These are phyloP conservation scores for Zygaena filipendulae DNA, from an alignment of 2,888 invertebrate species.

Conservation along the genomic window DNA sequence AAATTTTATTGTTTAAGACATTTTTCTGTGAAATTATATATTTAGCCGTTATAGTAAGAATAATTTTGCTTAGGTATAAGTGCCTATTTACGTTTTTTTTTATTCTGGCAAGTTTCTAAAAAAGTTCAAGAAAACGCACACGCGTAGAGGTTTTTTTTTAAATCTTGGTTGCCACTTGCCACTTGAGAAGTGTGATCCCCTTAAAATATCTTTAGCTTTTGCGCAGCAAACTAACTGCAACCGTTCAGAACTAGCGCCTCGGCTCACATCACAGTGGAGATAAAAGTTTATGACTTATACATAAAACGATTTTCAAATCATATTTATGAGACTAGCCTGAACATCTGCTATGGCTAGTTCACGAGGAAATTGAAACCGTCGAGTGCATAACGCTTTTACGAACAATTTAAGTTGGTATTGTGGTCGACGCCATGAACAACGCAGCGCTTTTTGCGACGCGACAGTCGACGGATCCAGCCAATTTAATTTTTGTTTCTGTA, in stretches of 20 bases:
- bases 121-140: too few relatives aligned
- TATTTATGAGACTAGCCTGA: constrained; percentile 59
- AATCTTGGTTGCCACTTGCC: too few relatives aligned
- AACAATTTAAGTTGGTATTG: constrained; percentile 64
- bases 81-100: too few relatives aligned
- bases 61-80: too few relatives aligned
- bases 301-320: constrained; percentile 68
- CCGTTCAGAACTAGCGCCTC: constrained; percentile 43
- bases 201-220: too few relatives aligned
- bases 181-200: too few relatives aligned
- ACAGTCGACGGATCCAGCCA: constrained; percentile 44
- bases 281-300: constrained; percentile 67
- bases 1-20: too few relatives aligned
- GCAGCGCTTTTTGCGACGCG: constrained; percentile 52
- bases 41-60: too few relatives aligned
- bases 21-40: too few relatives aligned
- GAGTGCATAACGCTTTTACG: constrained; percentile 60
- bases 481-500: constrained; percentile 50
- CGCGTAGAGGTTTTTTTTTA: too few relatives aligned
- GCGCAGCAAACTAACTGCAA: constrained; percentile 54
- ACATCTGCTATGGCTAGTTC: constrained; percentile 59
- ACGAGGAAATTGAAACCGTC: constrained; percentile 63
- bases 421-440: constrained; percentile 41
- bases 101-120: too few relatives aligned
- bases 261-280: constrained; percentile 39